phyloP scores from a whole-genome alignment of 2,797 vertebrate species.

The Macropus fuliginosus region DNA sequence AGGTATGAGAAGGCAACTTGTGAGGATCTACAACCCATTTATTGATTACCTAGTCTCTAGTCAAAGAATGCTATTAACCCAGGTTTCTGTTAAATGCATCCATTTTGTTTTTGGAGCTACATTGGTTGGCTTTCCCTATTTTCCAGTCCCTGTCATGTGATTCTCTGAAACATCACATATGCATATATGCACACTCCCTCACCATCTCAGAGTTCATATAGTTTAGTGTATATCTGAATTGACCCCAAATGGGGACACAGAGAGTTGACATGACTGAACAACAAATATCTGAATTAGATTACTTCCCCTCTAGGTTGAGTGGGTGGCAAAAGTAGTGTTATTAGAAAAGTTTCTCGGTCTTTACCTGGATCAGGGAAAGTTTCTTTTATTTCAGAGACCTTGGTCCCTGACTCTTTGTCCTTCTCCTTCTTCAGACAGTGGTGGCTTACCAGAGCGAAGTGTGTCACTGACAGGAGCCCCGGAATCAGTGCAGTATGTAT shows the following conservation, averaged over 20 bases:
- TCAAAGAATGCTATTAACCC: background rate
- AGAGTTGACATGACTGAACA: background rate
- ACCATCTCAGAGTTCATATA: background rate
- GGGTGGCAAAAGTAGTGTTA: background rate
- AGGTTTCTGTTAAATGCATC: background rate
- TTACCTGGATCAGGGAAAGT: background rate
- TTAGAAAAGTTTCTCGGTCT: background rate
- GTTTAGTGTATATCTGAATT: background rate
- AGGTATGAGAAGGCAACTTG: slow-evolving; percentile 83
- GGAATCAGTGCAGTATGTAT: slow-evolving; percentile 90
- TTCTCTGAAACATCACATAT: background rate
- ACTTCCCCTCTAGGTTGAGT: background rate
- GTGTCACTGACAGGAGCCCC: slow-evolving; percentile 94
- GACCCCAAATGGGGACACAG: background rate
- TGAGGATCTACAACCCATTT: background rate
- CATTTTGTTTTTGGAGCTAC: background rate
- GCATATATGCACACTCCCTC: background rate
- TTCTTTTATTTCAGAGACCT: background rate
- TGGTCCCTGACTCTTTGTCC: slow-evolving; percentile 7
- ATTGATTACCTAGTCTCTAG: background rate
- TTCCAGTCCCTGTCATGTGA: background rate
- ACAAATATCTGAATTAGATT: background rate
- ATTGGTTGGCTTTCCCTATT: background rate
- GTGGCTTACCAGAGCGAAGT: slow-evolving; percentile 91
- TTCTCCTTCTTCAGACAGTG: slow-evolving; percentile 88